phyloP scores from a whole-genome alignment of 2,888 invertebrate genomes.

The Zonitis immaculata region DNA sequence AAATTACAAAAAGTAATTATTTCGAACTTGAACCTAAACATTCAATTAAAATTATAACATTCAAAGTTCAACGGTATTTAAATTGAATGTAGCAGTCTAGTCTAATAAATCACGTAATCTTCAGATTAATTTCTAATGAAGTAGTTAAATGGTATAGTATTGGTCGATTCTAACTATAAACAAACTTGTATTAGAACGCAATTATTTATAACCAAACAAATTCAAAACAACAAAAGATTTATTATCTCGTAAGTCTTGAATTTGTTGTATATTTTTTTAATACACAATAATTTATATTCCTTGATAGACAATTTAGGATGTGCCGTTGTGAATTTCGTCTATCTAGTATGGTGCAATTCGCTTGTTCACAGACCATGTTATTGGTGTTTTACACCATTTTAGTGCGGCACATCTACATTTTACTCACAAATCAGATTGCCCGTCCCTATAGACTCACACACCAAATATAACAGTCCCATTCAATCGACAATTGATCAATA shows the following conservation, averaged over 20 bases:
- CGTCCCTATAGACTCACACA: not conserved
- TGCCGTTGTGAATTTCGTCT: too few species aligned
- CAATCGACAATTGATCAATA: slow-evolving; percentile 1
- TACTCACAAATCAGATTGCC: not conserved
- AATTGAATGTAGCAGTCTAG: not conserved
- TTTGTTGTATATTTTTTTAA: slow-evolving; percentile 1
- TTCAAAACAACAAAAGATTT: not conserved
- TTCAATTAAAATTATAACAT: not conserved
- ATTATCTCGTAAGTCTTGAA: not conserved
- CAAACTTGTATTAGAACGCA: not conserved
- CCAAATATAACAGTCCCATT: not conserved
- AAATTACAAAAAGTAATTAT: not conserved
- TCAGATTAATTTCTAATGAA: not conserved
- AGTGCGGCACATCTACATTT: not conserved
- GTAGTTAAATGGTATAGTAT: not conserved
- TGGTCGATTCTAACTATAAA: not conserved
- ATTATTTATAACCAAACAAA: not conserved
- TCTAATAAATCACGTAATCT: not conserved
- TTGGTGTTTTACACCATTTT: not conserved
- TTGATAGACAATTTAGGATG: too few species aligned
- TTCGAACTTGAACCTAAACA: not conserved
- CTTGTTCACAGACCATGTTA: not conserved
- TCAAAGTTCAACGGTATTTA: not conserved
- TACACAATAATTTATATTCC: too few species aligned
- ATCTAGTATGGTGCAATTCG: not conserved